Base-by-base conservation (phyloP, 2,797 vertebrate genomes). In the Balearica regulorum region DNA sequence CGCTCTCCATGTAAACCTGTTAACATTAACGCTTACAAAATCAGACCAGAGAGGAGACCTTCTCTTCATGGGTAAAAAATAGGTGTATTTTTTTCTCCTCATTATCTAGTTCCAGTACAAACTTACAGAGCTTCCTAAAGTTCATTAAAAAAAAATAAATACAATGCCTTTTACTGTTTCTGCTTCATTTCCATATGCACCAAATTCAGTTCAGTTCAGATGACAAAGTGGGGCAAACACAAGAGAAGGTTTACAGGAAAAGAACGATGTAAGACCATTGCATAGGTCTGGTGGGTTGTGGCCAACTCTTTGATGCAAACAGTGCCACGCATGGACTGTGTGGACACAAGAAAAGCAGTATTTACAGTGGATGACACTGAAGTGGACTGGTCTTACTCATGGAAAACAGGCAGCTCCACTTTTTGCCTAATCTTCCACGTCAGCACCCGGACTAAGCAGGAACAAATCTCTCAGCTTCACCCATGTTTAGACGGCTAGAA, bases 321-420 rank as follows among this genome's bases (percentile, higher is more conserved):
- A 19, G 16, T 41, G 58, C 11, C 29, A 33, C 44, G 35, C 17
- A 6, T 3, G 8, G 33, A 69, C 29, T 43, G 18, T 0, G 0
- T 0, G 0, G 35, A 76, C 68, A 57, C 53, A 60, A 64, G n/a
- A 72, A 69, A 60, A 62, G 9, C 37, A 82, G 13, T 41, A 51
- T 55, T 68, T 64, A n/a, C 41, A 81, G 16, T 13, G 7, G 15
- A 20, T 22, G 3, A 29, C 26, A 71, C 21, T 49, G 41, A 86
- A 55, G 41, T 7, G 5, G 41, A 65, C 16, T 43, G 8, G 16
- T 61, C 31, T 41, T 35, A 55, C n/a, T 31, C 61, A 65, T 4
- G 20, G 21, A 17, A 26, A 91, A 62, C 8, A 48, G 35, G 28
- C 33, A 79, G 35, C 19, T 93, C 15, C 15, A 53, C 21, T n/a